A percentile compares a stretch with the other conserved stretches of the same genome.
Evolutionary conservation across 2,113 vertebrate species (phyloP).

Genomic region (Phaetusa simplex): DNA sequence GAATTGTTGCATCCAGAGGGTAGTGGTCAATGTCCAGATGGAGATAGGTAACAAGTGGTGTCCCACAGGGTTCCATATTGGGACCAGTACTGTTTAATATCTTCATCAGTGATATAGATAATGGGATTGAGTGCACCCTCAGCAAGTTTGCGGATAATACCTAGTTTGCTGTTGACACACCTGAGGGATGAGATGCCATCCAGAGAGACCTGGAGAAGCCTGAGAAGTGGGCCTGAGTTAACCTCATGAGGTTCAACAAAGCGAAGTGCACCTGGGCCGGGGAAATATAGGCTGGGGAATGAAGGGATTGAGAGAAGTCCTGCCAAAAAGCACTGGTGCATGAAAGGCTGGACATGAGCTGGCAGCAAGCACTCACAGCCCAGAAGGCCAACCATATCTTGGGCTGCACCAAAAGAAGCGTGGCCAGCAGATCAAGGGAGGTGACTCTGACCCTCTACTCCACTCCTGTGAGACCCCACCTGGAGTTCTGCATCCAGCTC

Average conservation of each 20-base stretch:
- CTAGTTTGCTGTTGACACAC: not conserved
- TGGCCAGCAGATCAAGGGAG: not conserved
- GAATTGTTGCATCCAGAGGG: not conserved
- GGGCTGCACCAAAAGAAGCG: not conserved
- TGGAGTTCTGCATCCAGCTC: not conserved
- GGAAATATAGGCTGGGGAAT: not conserved
- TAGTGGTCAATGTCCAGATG: not conserved
- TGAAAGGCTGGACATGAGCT: not conserved
- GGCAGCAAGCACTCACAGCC: not conserved
- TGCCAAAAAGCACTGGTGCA: not conserved
- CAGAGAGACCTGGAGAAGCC: not conserved
- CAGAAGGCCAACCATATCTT: not conserved
- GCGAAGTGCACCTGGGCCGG: not conserved
- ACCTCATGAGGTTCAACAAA: not conserved
- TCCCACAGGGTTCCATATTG: not conserved
- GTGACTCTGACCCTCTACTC: not conserved
- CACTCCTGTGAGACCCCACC: not conserved
- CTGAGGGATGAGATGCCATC: not conserved
- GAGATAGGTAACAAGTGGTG: not conserved
- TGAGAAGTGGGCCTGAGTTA: not conserved
- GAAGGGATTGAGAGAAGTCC: not conserved
- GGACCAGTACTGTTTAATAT: not conserved
- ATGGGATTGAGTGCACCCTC: not conserved
- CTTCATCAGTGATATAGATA: not conserved
- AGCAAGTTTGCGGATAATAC: not conserved